These are phyloP conservation scores for Villa cingulata DNA, from an alignment of 2,888 invertebrate genomes.

Conservation along the genomic window DNA sequence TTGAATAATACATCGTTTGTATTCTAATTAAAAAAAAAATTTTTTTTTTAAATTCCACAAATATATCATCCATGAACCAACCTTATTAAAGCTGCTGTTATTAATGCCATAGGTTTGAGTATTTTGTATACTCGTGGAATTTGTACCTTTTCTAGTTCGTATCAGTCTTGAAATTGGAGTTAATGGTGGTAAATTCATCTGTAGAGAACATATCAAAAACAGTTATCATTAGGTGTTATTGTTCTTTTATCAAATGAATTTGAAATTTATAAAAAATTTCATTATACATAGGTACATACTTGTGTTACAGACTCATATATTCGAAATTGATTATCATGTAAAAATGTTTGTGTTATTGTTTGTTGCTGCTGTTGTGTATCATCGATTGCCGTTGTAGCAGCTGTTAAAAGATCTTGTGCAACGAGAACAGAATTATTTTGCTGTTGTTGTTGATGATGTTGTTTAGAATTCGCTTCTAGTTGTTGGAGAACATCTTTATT, in stretches of 20 bases:
- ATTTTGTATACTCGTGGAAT: not conserved
- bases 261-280: not conserved
- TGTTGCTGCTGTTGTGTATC: not conserved
- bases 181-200: conserved; percentile 14
- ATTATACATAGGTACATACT: not conserved
- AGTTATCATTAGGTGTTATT: too few species aligned
- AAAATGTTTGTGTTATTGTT: conserved; percentile 5
- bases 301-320: not conserved
- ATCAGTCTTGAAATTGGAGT: conserved; percentile 15
- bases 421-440: not conserved
- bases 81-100: too few species aligned
- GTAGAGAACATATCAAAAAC: too few species aligned
- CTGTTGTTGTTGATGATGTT: not conserved
- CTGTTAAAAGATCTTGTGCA: not conserved
- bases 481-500: conserved; percentile 8
- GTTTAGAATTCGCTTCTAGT: not conserved
- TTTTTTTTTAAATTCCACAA: too few species aligned
- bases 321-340: conserved; percentile 2
- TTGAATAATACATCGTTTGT: not conserved
- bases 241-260: too few species aligned
- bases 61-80: too few species aligned
- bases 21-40: not conserved
- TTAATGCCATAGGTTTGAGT: not conserved
- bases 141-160: conserved; percentile 6
- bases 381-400: not conserved